Conservation (phyloP, 2,113 vertebrate species). For the Motacilla tschutschensis region DNA sequence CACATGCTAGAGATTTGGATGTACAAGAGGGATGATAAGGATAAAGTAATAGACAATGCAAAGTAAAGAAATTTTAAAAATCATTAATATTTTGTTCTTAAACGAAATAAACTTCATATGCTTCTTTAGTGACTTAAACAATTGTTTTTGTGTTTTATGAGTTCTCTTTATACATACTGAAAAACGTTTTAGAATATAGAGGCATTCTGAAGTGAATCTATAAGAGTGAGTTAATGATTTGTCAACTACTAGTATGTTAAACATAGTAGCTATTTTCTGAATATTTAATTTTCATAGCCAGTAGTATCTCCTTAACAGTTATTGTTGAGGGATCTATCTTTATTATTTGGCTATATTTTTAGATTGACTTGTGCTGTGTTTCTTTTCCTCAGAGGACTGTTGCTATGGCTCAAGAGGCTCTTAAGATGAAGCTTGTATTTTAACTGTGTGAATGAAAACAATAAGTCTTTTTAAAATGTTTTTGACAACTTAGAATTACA, state of each 20-base stretch:
- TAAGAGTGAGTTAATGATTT: background rate
- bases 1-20: background rate
- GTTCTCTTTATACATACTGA: background rate
- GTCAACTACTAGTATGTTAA: background rate
- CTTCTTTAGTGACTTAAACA: background rate
- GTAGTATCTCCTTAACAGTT: background rate
- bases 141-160: background rate
- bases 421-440: slow-evolving; percentile 43
- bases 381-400: slow-evolving; percentile 43
- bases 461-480: slow-evolving; percentile 27
- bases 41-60: background rate
- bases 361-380: slow-evolving; percentile 13
- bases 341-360: slow-evolving; percentile 40
- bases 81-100: background rate
- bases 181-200: background rate
- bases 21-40: background rate
- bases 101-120: background rate
- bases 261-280: background rate
- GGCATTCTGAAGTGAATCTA: background rate
- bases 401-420: slow-evolving; percentile 46
- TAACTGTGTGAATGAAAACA: slow-evolving; percentile 44
- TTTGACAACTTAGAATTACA: slow-evolving; percentile 23
- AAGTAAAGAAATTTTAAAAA: background rate
- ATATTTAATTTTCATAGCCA: slow-evolving; percentile 1
- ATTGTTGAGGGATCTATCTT: slow-evolving; percentile 3